Evolutionary conservation across 2,888 invertebrate species (phyloP).

Genomic region (Callosobruchus maculatus): DNA sequence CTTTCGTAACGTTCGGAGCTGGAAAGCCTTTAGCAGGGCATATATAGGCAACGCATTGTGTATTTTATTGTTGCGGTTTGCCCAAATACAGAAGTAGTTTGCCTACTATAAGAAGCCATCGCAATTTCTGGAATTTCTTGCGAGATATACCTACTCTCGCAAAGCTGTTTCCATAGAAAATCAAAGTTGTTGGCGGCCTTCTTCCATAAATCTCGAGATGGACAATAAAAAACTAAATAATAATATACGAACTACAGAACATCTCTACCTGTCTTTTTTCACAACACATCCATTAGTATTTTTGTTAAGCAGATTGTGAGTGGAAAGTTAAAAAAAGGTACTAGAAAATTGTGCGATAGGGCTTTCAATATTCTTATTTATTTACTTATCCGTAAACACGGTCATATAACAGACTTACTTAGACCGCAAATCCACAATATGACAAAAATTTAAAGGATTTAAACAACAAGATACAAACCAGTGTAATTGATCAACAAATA

Average conservation of each 20-base stretch:
- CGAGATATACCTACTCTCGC: slow-evolving; percentile 4
- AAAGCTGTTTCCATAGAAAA: slow-evolving; percentile 24
- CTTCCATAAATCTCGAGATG: not conserved
- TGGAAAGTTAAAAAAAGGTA: too few species aligned
- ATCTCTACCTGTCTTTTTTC: too few species aligned
- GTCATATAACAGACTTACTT: too few species aligned
- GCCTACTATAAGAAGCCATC: slow-evolving; percentile 29
- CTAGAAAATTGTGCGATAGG: too few species aligned
- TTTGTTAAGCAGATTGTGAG: too few species aligned
- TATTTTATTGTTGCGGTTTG: slow-evolving; percentile 32
- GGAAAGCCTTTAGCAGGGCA: slow-evolving; percentile 23
- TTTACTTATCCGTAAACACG: too few species aligned
- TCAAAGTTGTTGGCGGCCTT: slow-evolving; percentile 20
- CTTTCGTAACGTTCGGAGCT: not conserved
- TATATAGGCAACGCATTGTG: slow-evolving; percentile 34
- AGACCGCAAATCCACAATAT: too few species aligned
- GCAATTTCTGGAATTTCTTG: slow-evolving; percentile 31
- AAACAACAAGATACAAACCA: too few species aligned
- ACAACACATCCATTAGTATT: too few species aligned
- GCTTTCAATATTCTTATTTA: too few species aligned
- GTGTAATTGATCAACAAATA: too few species aligned
- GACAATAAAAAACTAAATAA: not conserved
- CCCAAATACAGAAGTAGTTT: slow-evolving; percentile 37
- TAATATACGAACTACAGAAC: not conserved
- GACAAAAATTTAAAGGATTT: too few species aligned